Evolutionary conservation across 2,888 invertebrate species (phyloP).

Genomic region (Volucella bombylans): DNA sequence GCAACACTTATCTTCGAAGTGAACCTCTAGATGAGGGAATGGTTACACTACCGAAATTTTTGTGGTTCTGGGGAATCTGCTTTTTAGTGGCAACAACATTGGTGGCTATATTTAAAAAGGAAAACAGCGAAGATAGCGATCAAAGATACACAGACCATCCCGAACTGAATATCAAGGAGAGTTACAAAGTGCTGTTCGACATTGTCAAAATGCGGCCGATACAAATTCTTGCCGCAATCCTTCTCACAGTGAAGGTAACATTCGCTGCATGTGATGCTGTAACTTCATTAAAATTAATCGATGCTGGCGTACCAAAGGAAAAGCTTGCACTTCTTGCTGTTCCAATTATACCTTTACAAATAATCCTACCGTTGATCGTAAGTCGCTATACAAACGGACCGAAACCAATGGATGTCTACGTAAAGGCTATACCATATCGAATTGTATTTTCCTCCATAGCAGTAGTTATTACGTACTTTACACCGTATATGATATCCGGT

Average conservation of each 20-base stretch:
- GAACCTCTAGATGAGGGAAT: slow-evolving; percentile 88
- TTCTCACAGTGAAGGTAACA: slow-evolving; percentile 95
- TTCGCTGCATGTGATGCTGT: slow-evolving; percentile 98
- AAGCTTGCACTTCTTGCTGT: slow-evolving; percentile 95
- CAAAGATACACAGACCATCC: slow-evolving; percentile 79
- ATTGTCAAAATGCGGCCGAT: slow-evolving; percentile 93
- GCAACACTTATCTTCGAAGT: slow-evolving; percentile 93
- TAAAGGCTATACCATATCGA: slow-evolving; percentile 94
- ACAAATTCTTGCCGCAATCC: slow-evolving; percentile 88
- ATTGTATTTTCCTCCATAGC: slow-evolving; percentile 92
- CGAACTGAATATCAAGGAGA: slow-evolving; percentile 85
- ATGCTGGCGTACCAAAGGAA: slow-evolving; percentile 97
- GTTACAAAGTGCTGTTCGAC: slow-evolving; percentile 91
- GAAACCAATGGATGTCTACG: slow-evolving; percentile 92
- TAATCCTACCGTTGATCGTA: slow-evolving; percentile 92
- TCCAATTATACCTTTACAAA: slow-evolving; percentile 96
- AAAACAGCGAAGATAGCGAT: slow-evolving; percentile 84
- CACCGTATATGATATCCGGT: slow-evolving; percentile 87
- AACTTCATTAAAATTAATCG: slow-evolving; percentile 96
- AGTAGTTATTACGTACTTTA: slow-evolving; percentile 92
- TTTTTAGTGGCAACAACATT: slow-evolving; percentile 95
- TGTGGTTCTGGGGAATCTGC: slow-evolving; percentile 96
- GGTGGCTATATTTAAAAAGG: slow-evolving; percentile 93
- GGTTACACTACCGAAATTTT: slow-evolving; percentile 90
- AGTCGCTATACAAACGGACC: slow-evolving; percentile 92